These are phyloP conservation scores for Mungos mungo DNA, from an alignment of 2,113 vertebrate genomes.

Conservation along the genomic window DNA sequence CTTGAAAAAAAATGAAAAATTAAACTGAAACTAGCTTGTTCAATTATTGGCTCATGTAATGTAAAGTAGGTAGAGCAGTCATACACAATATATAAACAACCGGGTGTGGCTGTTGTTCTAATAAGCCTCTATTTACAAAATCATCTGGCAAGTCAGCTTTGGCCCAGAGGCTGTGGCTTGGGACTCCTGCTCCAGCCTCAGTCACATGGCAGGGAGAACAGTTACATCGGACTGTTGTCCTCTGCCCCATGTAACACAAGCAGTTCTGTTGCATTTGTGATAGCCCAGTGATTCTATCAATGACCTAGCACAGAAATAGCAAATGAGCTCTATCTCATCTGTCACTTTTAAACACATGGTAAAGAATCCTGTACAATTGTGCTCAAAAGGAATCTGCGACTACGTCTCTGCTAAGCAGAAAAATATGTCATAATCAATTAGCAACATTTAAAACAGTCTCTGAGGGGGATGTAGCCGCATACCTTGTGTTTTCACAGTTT, in stretches of 20 bases:
- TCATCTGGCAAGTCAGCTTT: neutral
- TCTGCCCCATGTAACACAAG: neutral
- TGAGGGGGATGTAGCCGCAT: neutral
- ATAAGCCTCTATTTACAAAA: conserved; percentile 10
- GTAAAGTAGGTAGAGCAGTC: neutral
- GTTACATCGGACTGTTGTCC: no score
- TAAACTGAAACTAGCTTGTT: neutral
- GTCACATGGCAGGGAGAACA: neutral
- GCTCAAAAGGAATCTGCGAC: neutral
- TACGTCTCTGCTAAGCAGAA: neutral
- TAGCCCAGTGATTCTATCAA: neutral
- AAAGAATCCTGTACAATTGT: neutral
- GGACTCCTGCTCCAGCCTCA: neutral
- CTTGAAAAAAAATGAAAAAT: neutral
- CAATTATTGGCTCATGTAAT: neutral
- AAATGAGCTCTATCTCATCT: neutral
- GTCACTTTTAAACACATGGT: neutral
- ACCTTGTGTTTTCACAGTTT: neutral
- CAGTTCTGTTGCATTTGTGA: neutral
- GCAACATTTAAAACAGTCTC: neutral
- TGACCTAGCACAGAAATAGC: neutral
- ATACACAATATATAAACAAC: neutral
- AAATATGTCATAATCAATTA: neutral
- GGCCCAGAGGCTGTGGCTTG: neutral
- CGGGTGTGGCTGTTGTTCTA: neutral